phyloP scores from a whole-genome alignment of 2,113 vertebrate species.

The Odocoileus hemionus region DNA sequence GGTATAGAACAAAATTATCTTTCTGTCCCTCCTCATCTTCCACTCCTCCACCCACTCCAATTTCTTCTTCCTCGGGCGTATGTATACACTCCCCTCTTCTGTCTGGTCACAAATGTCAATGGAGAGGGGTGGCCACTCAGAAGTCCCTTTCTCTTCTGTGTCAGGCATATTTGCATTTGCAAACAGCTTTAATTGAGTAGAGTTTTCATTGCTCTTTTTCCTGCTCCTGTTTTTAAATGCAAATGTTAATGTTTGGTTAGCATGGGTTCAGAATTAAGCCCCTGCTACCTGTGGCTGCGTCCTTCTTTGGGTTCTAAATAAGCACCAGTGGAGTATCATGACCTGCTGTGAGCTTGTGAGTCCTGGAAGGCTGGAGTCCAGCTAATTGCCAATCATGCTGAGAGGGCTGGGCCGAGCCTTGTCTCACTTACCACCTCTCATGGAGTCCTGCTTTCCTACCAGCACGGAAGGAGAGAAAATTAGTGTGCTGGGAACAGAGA shows the following conservation, averaged over 20 bases:
- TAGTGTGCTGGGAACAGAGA: not conserved
- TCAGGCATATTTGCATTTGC: constrained; percentile 66
- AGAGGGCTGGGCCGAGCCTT: constrained; percentile 19
- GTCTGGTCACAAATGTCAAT: constrained; percentile 60
- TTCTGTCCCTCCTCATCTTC: constrained; percentile 59
- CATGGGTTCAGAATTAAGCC: constrained; percentile 63
- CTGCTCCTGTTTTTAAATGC: constrained; percentile 60
- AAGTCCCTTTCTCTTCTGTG: constrained; percentile 56
- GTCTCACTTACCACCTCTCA: constrained; percentile 64
- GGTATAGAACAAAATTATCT: constrained; percentile 51
- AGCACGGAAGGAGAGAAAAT: constrained; percentile 26
- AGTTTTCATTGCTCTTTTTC: constrained; percentile 69
- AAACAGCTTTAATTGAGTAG: constrained; percentile 58
- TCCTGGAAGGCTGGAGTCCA: constrained; percentile 51
- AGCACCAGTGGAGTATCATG: constrained; percentile 24
- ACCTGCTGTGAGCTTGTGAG: constrained; percentile 39
- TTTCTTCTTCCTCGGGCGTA: constrained; percentile 9
- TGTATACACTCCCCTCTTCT: not conserved
- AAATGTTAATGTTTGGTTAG: constrained; percentile 61
- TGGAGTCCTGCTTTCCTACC: constrained; percentile 59
- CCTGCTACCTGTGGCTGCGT: constrained; percentile 50
- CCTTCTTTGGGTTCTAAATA: constrained; percentile 46
- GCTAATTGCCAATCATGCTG: constrained; percentile 64
- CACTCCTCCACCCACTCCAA: not conserved
- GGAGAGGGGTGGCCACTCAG: constrained; percentile 19